Evolutionary conservation across 2,888 invertebrate species (phyloP).

Genomic region (Meteorus colon): DNA sequence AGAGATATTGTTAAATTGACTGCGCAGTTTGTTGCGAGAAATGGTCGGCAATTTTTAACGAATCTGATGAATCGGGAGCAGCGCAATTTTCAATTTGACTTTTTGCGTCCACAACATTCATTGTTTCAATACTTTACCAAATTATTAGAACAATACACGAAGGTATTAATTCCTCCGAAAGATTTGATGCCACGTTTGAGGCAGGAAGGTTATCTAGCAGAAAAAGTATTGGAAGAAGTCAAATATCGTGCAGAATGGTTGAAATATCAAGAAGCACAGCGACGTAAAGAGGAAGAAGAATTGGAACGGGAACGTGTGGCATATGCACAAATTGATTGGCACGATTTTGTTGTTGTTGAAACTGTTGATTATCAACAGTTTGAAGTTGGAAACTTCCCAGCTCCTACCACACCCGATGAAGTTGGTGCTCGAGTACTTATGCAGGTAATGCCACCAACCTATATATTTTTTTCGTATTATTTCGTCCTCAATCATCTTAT

Average conservation of each 20-base stretch:
- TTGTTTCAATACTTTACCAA: constrained; percentile 99
- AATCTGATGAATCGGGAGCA: constrained; percentile 99
- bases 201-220: constrained; percentile 83
- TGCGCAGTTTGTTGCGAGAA: constrained; percentile 98
- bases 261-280: constrained; percentile 93
- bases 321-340: constrained; percentile 99
- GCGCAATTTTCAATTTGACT: constrained; percentile 98
- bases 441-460: constrained; percentile 75
- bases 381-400: constrained; percentile 96
- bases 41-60: constrained; percentile 97
- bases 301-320: constrained; percentile 95
- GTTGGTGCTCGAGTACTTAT: constrained; percentile 96
- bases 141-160: constrained; percentile 98
- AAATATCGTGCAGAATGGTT: constrained; percentile 98
- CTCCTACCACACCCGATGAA: constrained; percentile 97
- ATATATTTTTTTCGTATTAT: not conserved
- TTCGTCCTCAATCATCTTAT: too few relatives aligned
- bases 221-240: constrained; percentile 87
- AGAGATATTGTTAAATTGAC: constrained; percentile 98
- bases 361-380: constrained; percentile 99
- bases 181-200: constrained; percentile 86
- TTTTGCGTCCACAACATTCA: constrained; percentile 97
- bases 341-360: constrained; percentile 99
- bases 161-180: constrained; percentile 96
- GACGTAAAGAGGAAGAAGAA: constrained; percentile 94